Evolutionary conservation across 2,113 vertebrate species (phyloP), one percentile per base, ranked within the genome.

Genomic region (Camarhynchus parvulus): DNA sequence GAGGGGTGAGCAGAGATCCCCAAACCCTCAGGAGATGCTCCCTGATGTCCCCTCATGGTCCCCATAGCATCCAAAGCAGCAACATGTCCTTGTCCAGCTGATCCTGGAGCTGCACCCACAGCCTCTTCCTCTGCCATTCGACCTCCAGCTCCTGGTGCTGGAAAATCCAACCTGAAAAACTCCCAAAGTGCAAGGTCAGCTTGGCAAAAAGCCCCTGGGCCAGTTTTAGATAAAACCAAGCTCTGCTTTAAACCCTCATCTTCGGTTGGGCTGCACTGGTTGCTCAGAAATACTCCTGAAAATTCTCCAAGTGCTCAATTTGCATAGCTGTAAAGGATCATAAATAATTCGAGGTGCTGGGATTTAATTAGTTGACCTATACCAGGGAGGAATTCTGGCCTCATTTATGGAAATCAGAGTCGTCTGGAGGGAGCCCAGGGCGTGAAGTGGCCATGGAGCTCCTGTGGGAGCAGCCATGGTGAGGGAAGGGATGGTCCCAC

Each of bases 261-360:
- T 83, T 0, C 5, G 42, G 70, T 27, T 66, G 44, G 83, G 92
- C 63, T 84, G 47, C 50, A 55, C 3, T 37, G 83, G 78, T 96
- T 90, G 39, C 87, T 95, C 89, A 90, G 92, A 95, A 97, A 97
- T 53, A 39, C 85, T 88, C 61, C 88, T 7, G 74, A 87, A 96
- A 97, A 78, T 28, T 67, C 83, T 97, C 82, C 87, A 59, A 94
- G 83, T 76, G 82, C 81, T 77, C 81, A 15, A 95, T 96, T 96
- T 97, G 74, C 91, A 95, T 84, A 85, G 92, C 90, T 94, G 64
- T 81, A 92, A 92, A 73, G 83, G 76, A 83, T 96, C 94, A 96
- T 96, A 95, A 97, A 97, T 96, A 97, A 97, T 96, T 97, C 53
- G 33, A 84, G 77, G 55, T 87, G 66, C 77, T 64, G 56, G 69